A percentile compares a stretch with the other conserved stretches of the same genome.
phyloP scores from a whole-genome alignment of 1,140 invertebrate species.

The Drosophila gunungcola region DNA sequence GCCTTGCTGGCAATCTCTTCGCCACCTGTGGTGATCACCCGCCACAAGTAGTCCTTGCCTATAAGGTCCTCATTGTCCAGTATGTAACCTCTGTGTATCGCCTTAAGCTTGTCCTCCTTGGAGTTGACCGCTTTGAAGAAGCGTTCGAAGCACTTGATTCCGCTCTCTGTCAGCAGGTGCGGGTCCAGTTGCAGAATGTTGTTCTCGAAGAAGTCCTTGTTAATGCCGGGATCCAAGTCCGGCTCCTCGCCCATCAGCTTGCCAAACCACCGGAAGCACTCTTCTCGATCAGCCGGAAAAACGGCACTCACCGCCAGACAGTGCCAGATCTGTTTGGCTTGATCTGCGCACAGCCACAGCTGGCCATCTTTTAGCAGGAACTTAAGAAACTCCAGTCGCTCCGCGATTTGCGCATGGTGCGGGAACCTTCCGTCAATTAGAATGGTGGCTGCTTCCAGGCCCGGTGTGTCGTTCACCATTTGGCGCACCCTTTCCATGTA shows the following conservation, averaged over 20 bases:
- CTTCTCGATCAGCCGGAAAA: constrained; percentile 95
- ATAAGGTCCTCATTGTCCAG: constrained; percentile 96
- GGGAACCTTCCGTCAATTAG: constrained; percentile 95
- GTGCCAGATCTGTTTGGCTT: constrained; percentile 99
- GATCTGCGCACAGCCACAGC: constrained; percentile 97
- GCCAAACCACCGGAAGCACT: constrained; percentile 99
- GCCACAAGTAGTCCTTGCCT: constrained; percentile 98
- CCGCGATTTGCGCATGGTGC: constrained; percentile 96
- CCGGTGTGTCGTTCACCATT: constrained; percentile 89
- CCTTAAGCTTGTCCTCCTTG: constrained; percentile 96
- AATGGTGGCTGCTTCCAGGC: constrained; percentile 92
- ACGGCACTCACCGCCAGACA: constrained; percentile 97
- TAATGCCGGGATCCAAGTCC: constrained; percentile 98
- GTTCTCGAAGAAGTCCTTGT: constrained; percentile 98
- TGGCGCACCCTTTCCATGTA: constrained; percentile 95
- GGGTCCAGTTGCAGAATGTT: constrained; percentile 97
- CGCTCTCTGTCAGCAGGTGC: constrained; percentile 95
- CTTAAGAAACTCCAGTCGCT: constrained; percentile 96
- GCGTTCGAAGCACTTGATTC: constrained; percentile 94
- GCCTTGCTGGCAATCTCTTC: constrained; percentile 97
- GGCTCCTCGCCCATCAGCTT: constrained; percentile 99
- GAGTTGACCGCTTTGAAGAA: constrained; percentile 99
- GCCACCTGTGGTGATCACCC: constrained; percentile 93
- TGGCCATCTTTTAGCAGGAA: constrained; percentile 97
- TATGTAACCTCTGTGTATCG: constrained; percentile 92